Evolutionary conservation across 2,888 invertebrate genomes (phyloP), one percentile per base, ranked within the genome.

Genomic region (Zele albiditarsus): DNA sequence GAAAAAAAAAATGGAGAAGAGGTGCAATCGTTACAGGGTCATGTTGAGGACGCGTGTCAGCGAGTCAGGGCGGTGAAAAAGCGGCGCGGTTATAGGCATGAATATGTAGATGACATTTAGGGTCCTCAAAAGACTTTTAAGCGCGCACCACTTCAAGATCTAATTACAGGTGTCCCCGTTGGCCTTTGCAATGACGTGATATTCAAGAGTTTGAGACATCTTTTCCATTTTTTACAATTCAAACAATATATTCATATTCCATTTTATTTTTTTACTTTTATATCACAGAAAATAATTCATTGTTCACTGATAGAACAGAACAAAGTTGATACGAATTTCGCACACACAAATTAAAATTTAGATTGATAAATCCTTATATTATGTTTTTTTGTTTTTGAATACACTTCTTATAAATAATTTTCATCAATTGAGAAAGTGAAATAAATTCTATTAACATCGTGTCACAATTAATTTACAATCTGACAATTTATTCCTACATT

Each of bases 71-170:
- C 66, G 38, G 70, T 53, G 31, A 76, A 71, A 77, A 75, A 79
- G 77, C 76, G 76, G 75, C 68, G 80, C 81, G 79, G 80, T 82
- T 83, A 84, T 80, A 80, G 80, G 76, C 82, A 84, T 85, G 85
- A 85, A 84, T 84, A 84, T 85, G 84, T 83, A 85, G 81, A 84
- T 83, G 82, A 78, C 81, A 78, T 84, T 85, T 84, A 83, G 82
- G 82, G 75, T 72, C 60, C 77, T 81, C 75, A 76, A 77, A 78
- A 71, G 77, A 80, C 73, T 78, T 79, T 78, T 71, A 77, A 77
- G 76, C 77, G 75, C 73, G 73, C 53, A 71, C 73, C 73, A 78
- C 78, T 79, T 78, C 69, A 74, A 71, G 76, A 80, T 78, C 77
- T 79, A 79, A 79, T 80, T 80, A 80, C 70, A 74, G 62, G 74